Evolutionary conservation across 2,797 vertebrate species (phyloP).

Genomic region (Cyclura pinguis): DNA sequence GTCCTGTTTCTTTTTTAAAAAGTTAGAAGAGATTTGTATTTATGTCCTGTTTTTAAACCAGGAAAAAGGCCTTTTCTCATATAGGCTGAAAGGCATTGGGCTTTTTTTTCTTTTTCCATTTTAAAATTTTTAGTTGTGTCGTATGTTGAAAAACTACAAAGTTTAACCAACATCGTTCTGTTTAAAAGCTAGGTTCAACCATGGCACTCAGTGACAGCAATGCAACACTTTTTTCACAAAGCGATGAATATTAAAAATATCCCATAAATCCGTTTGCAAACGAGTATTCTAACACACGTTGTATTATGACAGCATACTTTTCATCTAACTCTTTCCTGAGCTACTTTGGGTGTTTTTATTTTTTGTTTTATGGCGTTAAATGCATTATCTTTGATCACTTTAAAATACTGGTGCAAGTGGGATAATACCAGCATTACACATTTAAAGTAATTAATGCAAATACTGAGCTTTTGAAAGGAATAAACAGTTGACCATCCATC

Average conservation of each 20-base stretch:
- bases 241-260: constrained; percentile 81
- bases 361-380: constrained; percentile 72
- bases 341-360: constrained; percentile 71
- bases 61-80: no score
- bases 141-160: constrained; percentile 75
- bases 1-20: no score
- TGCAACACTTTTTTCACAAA: constrained; percentile 80
- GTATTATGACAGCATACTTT: constrained; percentile 76
- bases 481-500: no score
- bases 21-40: no score
- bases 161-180: constrained; percentile 81
- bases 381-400: constrained; percentile 72
- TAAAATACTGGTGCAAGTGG: constrained; percentile 76
- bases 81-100: no score
- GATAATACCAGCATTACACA: constrained; percentile 72
- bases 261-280: constrained; percentile 77
- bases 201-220: constrained; percentile 79
- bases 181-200: constrained; percentile 81
- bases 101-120: background rate
- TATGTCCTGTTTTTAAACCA: no score
- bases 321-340: constrained; percentile 79
- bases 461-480: constrained; percentile 52
- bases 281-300: constrained; percentile 74
- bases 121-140: constrained; percentile 55
- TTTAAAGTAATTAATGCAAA: constrained; percentile 75